Base-by-base conservation (phyloP, 2,797 vertebrate genomes). In the Enteromius unitaeniatus region DNA sequence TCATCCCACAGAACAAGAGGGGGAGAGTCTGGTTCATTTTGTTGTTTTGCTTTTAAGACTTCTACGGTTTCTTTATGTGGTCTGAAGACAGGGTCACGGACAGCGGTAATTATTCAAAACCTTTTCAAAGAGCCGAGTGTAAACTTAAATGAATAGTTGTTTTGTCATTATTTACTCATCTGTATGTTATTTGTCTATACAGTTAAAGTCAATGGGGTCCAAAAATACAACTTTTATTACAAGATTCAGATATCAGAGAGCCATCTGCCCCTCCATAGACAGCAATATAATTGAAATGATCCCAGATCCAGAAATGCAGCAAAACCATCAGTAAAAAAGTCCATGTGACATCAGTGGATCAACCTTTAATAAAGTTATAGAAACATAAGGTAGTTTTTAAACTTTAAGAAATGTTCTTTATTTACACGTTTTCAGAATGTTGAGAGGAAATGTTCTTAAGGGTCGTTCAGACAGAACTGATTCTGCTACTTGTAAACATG, bases 71-170 rank as follows among this genome's bases (percentile, higher is more conserved):
- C 62, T 51, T 68, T 9, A 65, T 67, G 47, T 85, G 83, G 79
- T 77, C 31, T 67, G 23, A 69, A 73, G 14, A 53, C 40, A 72
- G 31, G 78, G 81, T 84, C 78, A 87, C 15, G 19, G 65, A 82
- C 69, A 62, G 17, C 53, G 28, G 49, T 80, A 53, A 78, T 76
- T 77, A 82, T 26, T 17, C 47, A 67, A 70, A 70, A 4, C 8
- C 21, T 37, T 74, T 75, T 76, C 31, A 70, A 67, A 64, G 3
- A 64, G 11, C 37, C 7, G 14, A 26, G 28, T 34, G 58, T 1
- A 21, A 26, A 78, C 40, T 62, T 47, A 31, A 78, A 31, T 8
- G 2, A 21, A 78, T 23, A n/a, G 26, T 34, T 49, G 3, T 31
- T 78, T 11, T 65, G 26, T 65, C 19, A 53, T 53, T 1, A 53